Conservation (phyloP, 2,888 invertebrate genomes). For the Caprella mutica region DNA sequence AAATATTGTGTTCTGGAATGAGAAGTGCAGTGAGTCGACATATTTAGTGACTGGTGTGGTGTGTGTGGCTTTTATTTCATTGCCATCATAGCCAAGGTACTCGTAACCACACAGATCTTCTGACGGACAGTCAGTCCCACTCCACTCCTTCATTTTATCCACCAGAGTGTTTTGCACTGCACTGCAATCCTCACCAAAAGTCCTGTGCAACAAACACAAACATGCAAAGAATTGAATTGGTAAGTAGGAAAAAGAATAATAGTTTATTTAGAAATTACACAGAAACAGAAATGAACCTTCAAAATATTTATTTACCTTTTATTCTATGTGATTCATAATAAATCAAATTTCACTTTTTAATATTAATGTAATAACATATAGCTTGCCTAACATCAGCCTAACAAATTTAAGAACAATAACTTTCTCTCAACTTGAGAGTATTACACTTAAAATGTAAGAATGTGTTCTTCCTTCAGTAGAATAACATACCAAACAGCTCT, state of each 20-base stretch:
- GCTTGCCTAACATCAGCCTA: no score
- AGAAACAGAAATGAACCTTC: no score
- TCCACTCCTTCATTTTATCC: constrained; percentile 37
- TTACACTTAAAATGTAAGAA: no score
- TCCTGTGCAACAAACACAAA: constrained; percentile 15
- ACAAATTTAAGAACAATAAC: no score
- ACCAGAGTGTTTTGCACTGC: constrained; percentile 32
- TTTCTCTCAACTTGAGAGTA: not conserved
- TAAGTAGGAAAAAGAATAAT: no score
- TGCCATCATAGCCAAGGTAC: constrained; percentile 24
- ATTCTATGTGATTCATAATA: no score
- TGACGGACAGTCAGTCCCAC: constrained; percentile 35
- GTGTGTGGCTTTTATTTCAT: constrained; percentile 36
- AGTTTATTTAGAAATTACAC: no score
- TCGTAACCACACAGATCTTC: constrained; percentile 37
- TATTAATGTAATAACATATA: no score
- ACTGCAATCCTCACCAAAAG: constrained; percentile 28
- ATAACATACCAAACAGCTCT: constrained; percentile 30
- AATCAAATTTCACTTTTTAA: no score
- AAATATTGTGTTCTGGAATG: constrained; percentile 34
- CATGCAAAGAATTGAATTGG: not conserved
- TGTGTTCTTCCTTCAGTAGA: no score
- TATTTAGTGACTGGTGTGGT: constrained; percentile 36
- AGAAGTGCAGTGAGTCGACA: constrained; percentile 37
- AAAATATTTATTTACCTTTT: no score